Conservation (phyloP, 2,797 vertebrate genomes). For the Fringilla coelebs region DNA sequence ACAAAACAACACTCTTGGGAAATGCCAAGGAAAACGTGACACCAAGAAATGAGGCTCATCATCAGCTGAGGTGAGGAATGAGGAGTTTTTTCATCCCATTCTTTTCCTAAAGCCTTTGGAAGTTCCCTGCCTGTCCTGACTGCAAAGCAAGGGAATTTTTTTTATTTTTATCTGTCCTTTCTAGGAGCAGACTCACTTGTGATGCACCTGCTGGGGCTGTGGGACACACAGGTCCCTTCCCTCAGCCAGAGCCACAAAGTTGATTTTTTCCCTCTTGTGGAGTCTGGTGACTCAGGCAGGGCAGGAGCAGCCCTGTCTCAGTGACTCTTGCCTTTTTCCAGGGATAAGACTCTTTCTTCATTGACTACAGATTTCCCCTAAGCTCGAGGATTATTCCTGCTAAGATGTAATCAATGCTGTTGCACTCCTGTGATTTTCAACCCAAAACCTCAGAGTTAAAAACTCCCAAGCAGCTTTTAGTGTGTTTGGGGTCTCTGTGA, state of each 20-base stretch:
- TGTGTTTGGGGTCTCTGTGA: background rate
- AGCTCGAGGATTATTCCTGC: background rate
- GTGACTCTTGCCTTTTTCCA: background rate
- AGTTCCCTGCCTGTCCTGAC: background rate
- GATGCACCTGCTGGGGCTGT: background rate
- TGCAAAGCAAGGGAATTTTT: background rate
- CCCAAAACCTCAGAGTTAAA: background rate
- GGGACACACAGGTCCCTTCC: background rate
- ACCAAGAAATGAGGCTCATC: background rate
- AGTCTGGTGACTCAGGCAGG: background rate
- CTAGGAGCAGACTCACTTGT: background rate
- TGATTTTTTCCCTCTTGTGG: background rate
- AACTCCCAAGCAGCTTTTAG: background rate
- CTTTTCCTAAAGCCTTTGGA: constrained; percentile 3
- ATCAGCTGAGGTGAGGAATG: background rate
- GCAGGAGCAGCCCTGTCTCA: background rate
- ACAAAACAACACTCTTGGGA: background rate
- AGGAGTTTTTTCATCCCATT: background rate
- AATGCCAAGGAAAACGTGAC: background rate
- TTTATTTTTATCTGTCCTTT: background rate
- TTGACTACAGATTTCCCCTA: background rate
- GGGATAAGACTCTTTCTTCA: background rate
- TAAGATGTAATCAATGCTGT: background rate
- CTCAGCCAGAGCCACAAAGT: background rate
- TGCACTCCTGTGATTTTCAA: background rate